Evolutionary conservation across 2,113 vertebrate genomes (phyloP), one percentile per base, ranked within the genome.

Genomic region (Microtus oregoni): DNA sequence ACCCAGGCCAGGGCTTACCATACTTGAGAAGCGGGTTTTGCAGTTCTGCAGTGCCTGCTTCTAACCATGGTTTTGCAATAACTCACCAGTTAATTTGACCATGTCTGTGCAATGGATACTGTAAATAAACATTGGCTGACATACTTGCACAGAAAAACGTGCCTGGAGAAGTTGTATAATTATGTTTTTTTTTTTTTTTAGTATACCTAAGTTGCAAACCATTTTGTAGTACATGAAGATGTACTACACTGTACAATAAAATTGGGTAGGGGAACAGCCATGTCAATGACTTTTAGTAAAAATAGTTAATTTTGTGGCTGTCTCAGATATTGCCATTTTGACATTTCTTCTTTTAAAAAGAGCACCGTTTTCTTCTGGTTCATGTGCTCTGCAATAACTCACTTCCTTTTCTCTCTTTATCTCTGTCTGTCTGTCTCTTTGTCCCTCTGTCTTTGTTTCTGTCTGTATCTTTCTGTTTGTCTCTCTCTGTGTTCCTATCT

Each of bases 251-350:
- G 55, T 81, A 14, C 15, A 70, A 75, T 91, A 76, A 95, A 76
- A 96, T 47, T 55, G 61, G 13, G 2, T 13, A 14, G 63, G 63
- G 14, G 41, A n/a, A 26, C 22, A 82, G 58, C 12, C 89, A 38
- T n/a, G 35, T 87, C 78, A 93, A 63, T 86, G 85, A 93, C 38
- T 55, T 67, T 90, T 83, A 83, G 24, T 87, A 55, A 92, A 93
- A 93, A 35, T 41, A 55, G 35, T 30, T 86, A 58, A 93, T 94
- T 88, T 90, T 67, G 41, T 77, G 52, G 86, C 28, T 82, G 14
- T 78, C 78, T 92, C 20, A 50, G 61, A 85, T 63, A 17, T 38
- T 87, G 68, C 58, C 26, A 67, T 79, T 92, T 92, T 86, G 77
- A 58, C 9, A 26, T 85, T 76, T 70, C 41, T 93, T 85, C 38